These are phyloP conservation scores for Pollenia griseotomentosa DNA, from an alignment of 2,888 invertebrate species.

Conservation along the genomic window DNA sequence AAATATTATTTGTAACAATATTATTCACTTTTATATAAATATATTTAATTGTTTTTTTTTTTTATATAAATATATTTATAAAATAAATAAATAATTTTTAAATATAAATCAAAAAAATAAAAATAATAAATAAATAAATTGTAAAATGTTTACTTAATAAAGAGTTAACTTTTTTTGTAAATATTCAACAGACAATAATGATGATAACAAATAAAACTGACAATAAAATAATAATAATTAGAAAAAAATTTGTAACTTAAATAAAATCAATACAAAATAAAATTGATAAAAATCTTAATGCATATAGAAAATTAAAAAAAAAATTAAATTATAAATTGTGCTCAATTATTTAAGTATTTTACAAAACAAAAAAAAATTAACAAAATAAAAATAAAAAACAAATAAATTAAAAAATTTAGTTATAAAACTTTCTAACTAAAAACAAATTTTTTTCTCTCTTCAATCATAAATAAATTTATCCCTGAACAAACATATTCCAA, in stretches of 20 bases:
- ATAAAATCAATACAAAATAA: constrained; percentile 40
- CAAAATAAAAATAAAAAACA: constrained; percentile 21
- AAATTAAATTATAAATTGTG: constrained; percentile 59
- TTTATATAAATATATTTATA: constrained; percentile 49
- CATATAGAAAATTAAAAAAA: constrained; percentile 42
- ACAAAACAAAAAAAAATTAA: constrained; percentile 1
- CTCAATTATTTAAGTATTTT: constrained; percentile 64
- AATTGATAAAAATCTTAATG: constrained; percentile 16
- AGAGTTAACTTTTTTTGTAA: constrained; percentile 59
- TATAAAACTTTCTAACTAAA: background rate
- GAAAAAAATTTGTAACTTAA: constrained; percentile 37
- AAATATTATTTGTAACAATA: constrained; percentile 53
- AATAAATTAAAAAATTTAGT: background rate
- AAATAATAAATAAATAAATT: background rate
- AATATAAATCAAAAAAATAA: constrained; percentile 21
- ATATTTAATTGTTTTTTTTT: constrained; percentile 67
- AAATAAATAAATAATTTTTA: constrained; percentile 48
- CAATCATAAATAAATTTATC: too few species aligned
- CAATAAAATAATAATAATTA: constrained; percentile 73
- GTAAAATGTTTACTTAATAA: constrained; percentile 62
- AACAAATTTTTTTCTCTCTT: too few species aligned
- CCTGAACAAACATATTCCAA: too few species aligned
- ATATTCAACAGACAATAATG: constrained; percentile 53
- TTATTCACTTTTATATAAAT: constrained; percentile 62
- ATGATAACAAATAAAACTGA: constrained; percentile 61